phyloP scores from a whole-genome alignment of 2,113 vertebrate genomes.

The Petromus typicus region DNA sequence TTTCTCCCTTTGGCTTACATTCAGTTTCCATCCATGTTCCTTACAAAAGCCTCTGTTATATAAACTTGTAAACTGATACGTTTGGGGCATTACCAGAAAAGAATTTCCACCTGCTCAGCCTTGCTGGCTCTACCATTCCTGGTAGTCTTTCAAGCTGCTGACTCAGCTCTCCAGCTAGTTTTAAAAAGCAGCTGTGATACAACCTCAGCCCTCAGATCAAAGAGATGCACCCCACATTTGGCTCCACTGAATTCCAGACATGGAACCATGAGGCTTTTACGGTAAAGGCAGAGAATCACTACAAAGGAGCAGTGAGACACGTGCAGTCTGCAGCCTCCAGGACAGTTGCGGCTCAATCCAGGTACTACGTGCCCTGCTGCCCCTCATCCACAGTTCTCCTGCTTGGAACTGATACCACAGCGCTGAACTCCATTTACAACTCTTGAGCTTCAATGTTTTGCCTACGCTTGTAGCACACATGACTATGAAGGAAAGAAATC shows the following conservation, averaged over 20 bases:
- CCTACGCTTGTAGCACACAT: constrained; percentile 45
- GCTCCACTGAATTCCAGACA: not conserved
- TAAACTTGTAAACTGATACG: not conserved
- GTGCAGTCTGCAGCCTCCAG: not conserved
- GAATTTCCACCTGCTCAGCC: not conserved
- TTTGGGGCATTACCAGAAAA: constrained; percentile 31
- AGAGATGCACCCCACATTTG: not conserved
- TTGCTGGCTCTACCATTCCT: constrained; percentile 5
- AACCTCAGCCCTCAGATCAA: constrained; percentile 1
- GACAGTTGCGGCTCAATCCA: constrained; percentile 4
- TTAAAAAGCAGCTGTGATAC: not conserved
- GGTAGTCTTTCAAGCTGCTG: constrained; percentile 14
- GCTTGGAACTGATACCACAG: not conserved
- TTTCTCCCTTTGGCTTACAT: not conserved
- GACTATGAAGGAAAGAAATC: not conserved
- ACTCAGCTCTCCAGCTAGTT: not conserved
- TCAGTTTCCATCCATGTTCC: not conserved
- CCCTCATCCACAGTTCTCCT: not conserved
- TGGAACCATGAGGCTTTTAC: not conserved
- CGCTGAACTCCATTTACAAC: constrained; percentile 53
- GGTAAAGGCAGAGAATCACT: not conserved
- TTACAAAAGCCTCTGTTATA: not conserved
- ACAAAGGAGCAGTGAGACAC: constrained; percentile 15
- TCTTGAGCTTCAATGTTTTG: not conserved
- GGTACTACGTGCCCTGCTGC: not conserved